Evolutionary conservation across 2,113 vertebrate genomes (phyloP).

Genomic region (Strigops habroptila): DNA sequence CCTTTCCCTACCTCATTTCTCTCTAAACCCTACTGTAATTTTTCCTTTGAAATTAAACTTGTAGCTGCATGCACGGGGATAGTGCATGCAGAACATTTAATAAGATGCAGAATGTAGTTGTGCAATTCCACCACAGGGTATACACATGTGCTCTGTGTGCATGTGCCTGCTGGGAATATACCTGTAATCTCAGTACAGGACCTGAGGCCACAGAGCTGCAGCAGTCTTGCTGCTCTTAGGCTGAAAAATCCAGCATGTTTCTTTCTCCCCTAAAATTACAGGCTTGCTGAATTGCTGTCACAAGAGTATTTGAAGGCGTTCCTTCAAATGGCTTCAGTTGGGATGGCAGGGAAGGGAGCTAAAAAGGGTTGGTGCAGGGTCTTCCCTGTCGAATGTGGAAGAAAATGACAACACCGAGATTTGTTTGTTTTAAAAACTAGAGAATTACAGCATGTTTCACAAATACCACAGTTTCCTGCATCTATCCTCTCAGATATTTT

Average conservation of each 20-base stretch:
- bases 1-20: neutral
- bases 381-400: neutral
- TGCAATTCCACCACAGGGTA: fast-evolving
- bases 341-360: neutral
- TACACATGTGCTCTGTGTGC: neutral
- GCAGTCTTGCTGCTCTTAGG: neutral
- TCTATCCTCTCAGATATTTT: neutral
- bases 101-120: neutral
- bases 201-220: neutral
- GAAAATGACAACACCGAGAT: neutral
- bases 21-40: neutral
- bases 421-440: neutral
- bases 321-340: neutral
- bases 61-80: neutral
- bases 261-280: neutral
- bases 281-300: neutral
- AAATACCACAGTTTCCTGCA: neutral
- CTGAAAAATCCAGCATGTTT: neutral
- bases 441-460: neutral
- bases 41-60: neutral
- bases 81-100: neutral
- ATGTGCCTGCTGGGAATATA: neutral
- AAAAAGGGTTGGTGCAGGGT: neutral
- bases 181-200: neutral
- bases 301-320: neutral